Evolutionary conservation across 1,140 invertebrate species (phyloP).

Genomic region (Odontomachus brunneus): DNA sequence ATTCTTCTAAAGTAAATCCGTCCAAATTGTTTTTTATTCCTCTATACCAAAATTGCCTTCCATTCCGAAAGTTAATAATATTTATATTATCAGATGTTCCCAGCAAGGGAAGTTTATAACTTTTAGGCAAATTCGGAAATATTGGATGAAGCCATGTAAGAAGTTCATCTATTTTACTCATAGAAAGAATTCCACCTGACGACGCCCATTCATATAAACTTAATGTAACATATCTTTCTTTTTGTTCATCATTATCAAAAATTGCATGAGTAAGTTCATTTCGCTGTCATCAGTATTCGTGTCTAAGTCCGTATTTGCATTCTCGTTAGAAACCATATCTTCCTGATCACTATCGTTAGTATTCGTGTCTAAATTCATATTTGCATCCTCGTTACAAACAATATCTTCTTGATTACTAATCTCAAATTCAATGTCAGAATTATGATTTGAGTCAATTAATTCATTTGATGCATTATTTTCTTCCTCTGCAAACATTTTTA

Average conservation of each 20-base stretch:
- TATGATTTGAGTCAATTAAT: background rate
- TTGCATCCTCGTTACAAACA: too few species aligned
- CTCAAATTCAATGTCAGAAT: slow-evolving; percentile 1
- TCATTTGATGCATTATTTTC: slow-evolving; percentile 14
- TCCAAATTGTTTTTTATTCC: slow-evolving; percentile 21
- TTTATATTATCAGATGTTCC: background rate
- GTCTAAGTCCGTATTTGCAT: too few species aligned
- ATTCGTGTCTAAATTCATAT: background rate
- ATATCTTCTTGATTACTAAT: too few species aligned
- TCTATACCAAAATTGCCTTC: slow-evolving; percentile 29
- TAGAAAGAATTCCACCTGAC: slow-evolving; percentile 26
- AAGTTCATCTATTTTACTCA: slow-evolving; percentile 20
- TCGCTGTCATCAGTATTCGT: slow-evolving; percentile 2
- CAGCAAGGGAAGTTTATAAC: slow-evolving; percentile 16
- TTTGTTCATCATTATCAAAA: slow-evolving; percentile 17
- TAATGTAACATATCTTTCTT: slow-evolving; percentile 19
- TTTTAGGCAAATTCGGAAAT: slow-evolving; percentile 27
- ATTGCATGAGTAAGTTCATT: slow-evolving; percentile 2
- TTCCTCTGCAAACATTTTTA: background rate
- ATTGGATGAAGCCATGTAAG: slow-evolving; percentile 6
- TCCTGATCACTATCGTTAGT: slow-evolving; percentile 9
- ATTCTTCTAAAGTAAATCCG: slow-evolving; percentile 11
- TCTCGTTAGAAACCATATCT: too few species aligned
- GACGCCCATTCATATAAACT: slow-evolving; percentile 3
- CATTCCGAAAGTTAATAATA: slow-evolving; percentile 9